These are phyloP conservation scores for Plagodis dolabraria DNA, from an alignment of 2,888 invertebrate species.

Conservation along the genomic window DNA sequence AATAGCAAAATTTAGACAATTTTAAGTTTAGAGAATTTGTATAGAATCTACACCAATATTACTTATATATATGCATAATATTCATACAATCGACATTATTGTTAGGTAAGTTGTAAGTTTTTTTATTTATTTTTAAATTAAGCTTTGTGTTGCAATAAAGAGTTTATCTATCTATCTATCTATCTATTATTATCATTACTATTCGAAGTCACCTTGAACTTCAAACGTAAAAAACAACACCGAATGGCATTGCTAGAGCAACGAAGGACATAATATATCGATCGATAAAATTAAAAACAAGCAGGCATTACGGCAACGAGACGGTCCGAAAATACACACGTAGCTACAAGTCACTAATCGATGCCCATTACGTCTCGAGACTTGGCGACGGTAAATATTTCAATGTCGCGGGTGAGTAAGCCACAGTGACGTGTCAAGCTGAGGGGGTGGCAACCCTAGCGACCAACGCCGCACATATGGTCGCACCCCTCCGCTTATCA, in stretches of 20 bases:
- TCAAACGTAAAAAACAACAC: conserved; percentile 15
- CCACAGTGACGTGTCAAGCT: conserved; percentile 33
- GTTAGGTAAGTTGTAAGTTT: too few relatives aligned
- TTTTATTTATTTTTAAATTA: too few relatives aligned
- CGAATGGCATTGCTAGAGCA: conserved; percentile 13
- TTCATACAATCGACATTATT: conserved; percentile 4
- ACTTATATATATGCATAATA: background rate
- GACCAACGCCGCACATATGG: conserved; percentile 54
- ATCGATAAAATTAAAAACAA: conserved; percentile 14
- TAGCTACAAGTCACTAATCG: conserved; percentile 14
- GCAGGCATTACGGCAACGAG: conserved; percentile 9
- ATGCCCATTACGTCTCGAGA: conserved; percentile 17
- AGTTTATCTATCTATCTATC: too few relatives aligned
- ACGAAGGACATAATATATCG: conserved; percentile 18
- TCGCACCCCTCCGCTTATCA: conserved; percentile 52
- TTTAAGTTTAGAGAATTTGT: too few relatives aligned
- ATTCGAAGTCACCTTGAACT: conserved; percentile 20
- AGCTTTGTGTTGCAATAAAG: too few relatives aligned
- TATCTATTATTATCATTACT: conserved; percentile 9
- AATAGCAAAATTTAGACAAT: too few relatives aligned
- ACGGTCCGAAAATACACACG: conserved; percentile 11
- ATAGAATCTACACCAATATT: too few relatives aligned
- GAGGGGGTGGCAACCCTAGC: conserved; percentile 37
- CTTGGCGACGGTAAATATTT: conserved; percentile 28
- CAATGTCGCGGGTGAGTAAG: conserved; percentile 34